phyloP scores from a whole-genome alignment of 2,797 vertebrate species.

The Lemur catta region DNA sequence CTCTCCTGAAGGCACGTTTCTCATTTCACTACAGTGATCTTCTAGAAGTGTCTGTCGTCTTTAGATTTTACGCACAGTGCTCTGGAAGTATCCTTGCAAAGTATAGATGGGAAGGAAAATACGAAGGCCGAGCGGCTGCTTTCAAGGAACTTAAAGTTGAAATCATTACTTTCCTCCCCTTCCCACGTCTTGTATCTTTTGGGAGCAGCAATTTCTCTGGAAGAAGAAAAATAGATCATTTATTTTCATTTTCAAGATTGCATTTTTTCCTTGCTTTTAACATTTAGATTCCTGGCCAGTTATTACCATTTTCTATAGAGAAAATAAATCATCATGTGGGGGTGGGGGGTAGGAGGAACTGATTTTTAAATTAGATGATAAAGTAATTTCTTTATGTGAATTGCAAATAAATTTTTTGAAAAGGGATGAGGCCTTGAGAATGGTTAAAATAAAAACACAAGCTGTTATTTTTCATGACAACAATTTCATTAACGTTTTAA shows the following conservation, averaged over 20 bases:
- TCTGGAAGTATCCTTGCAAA: background rate
- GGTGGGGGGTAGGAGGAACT: background rate
- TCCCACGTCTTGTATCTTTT: background rate
- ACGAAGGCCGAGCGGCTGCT: background rate
- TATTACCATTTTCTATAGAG: conserved; percentile 52
- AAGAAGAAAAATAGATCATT: conserved; percentile 36
- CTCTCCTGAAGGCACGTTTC: background rate
- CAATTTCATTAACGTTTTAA: conserved; percentile 67
- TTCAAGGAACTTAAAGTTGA: background rate
- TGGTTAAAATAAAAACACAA: conserved; percentile 22
- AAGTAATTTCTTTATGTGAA: conserved; percentile 40
- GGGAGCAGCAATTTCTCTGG: background rate
- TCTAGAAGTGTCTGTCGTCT: background rate
- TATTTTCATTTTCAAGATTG: conserved; percentile 65
- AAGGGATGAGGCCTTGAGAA: background rate
- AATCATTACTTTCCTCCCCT: background rate
- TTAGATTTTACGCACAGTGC: background rate
- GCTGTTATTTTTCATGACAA: conserved; percentile 47
- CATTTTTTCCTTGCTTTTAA: conserved; percentile 38
- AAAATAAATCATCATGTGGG: conserved; percentile 52
- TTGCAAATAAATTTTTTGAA: conserved; percentile 53
- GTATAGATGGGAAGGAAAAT: background rate
- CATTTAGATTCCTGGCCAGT: conserved; percentile 54
- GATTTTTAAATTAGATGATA: conserved; percentile 53
- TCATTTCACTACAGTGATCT: background rate